A percentile compares a stretch with the other conserved stretches of the same genome.
Evolutionary conservation across 2,797 vertebrate genomes (phyloP).

Genomic region (Micromesistius poutassou): DNA sequence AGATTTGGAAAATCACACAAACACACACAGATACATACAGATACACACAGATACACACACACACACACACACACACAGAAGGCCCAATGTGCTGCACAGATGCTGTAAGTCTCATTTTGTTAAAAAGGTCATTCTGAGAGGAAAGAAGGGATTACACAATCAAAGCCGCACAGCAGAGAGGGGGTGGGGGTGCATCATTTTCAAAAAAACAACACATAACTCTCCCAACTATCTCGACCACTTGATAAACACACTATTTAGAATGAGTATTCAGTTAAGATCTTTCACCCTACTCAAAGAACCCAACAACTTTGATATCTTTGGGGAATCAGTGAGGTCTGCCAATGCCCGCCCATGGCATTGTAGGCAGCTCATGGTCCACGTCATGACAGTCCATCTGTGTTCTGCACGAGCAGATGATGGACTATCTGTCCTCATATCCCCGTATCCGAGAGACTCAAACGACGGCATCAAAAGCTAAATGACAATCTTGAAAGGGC

Average conservation of each 20-base stretch:
- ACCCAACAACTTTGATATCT: background rate
- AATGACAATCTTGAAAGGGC: background rate
- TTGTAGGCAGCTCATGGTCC: background rate
- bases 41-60: background rate
- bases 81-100: constrained; percentile 4
- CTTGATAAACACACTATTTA: background rate
- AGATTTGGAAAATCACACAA: background rate
- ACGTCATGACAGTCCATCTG: too few species aligned
- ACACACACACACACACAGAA: constrained; percentile 2
- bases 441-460: background rate
- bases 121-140: constrained; percentile 23
- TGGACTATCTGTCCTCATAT: background rate
- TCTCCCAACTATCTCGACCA: background rate
- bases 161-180: background rate
- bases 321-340: background rate
- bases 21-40: background rate
- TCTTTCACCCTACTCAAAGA: background rate
- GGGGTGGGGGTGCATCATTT: background rate
- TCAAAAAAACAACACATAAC: background rate
- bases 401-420: background rate
- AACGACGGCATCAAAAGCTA: background rate
- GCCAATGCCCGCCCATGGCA: background rate
- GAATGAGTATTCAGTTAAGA: background rate
- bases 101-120: constrained; percentile 12
- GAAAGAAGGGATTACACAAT: background rate